A percentile compares a stretch with the other conserved stretches of the same genome.
Conservation (phyloP, 1,140 invertebrate genomes). For the Tetragnatha versicolor region DNA sequence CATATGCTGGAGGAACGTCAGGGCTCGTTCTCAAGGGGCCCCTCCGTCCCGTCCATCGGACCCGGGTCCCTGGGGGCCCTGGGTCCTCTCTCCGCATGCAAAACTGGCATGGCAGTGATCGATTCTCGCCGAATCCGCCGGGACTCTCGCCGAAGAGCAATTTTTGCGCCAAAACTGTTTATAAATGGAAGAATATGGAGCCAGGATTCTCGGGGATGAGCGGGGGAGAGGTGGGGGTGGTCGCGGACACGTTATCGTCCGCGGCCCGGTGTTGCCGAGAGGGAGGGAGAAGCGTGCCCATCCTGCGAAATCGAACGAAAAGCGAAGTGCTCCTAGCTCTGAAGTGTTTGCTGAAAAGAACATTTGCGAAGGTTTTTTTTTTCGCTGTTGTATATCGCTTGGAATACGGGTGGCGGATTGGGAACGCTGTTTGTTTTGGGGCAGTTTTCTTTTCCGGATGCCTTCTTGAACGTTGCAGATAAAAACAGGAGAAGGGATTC, state of each 20-base stretch:
- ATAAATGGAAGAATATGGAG: constrained; percentile 52
- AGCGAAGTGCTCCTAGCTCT: too few species aligned
- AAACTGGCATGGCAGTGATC: constrained; percentile 47
- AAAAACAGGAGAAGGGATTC: too few species aligned
- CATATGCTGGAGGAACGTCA: constrained; percentile 22
- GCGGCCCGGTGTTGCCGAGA: constrained; percentile 5
- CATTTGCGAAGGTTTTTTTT: too few species aligned
- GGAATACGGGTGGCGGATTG: too few species aligned
- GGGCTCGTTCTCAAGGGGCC: constrained; percentile 6
- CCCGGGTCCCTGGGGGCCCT: neutral
- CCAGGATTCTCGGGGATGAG: constrained; percentile 20
- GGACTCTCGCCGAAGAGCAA: constrained; percentile 11
- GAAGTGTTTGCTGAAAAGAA: too few species aligned
- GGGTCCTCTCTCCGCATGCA: constrained; percentile 14
- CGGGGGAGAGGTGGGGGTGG: neutral
- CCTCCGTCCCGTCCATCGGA: too few species aligned
- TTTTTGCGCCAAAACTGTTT: constrained; percentile 51
- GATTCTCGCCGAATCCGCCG: neutral
- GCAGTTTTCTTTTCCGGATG: too few species aligned
- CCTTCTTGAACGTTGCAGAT: too few species aligned
- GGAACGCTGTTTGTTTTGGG: too few species aligned
- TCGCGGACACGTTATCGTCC: constrained; percentile 43
- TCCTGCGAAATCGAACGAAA: too few species aligned
- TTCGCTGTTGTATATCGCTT: too few species aligned
- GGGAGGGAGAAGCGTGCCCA: neutral